Conservation (phyloP, 2,797 vertebrate genomes). For the Mus spretus region DNA sequence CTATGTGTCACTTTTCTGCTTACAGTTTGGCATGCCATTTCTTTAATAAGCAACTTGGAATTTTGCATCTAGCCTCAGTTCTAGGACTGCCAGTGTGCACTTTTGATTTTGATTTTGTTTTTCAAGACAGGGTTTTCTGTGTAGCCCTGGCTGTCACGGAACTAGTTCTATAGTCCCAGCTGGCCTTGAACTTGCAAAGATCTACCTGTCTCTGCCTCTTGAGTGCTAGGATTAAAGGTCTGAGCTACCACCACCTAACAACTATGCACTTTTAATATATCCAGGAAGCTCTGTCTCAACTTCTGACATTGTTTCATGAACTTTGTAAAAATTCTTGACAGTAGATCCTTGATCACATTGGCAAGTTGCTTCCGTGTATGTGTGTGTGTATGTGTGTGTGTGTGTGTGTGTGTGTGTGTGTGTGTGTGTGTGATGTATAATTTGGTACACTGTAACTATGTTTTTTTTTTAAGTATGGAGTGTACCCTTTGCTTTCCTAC, state of each 20-base stretch:
- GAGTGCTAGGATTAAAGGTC: neutral
- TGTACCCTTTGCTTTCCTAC: neutral
- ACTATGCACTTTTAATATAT: neutral
- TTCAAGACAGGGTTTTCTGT: neutral
- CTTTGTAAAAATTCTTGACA: neutral
- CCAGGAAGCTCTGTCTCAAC: neutral
- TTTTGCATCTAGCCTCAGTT: neutral
- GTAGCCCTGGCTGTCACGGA: neutral
- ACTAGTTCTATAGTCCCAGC: neutral
- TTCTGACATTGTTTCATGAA: neutral
- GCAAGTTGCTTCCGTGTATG: neutral
- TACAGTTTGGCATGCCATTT: neutral
- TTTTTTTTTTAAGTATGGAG: neutral
- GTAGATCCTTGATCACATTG: neutral
- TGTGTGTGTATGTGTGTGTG: neutral
- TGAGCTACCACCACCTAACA: neutral
- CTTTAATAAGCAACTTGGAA: neutral
- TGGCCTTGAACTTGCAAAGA: neutral
- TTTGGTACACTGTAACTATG: neutral
- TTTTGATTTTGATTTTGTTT: neutral
- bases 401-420: neutral
- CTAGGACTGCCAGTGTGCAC: neutral
- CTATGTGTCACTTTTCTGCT: neutral
- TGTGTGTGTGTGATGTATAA: neutral
- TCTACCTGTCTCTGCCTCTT: neutral